Base-by-base conservation (phyloP, 92 coral and sea anemone genomes). In the Montipora capitata region DNA sequence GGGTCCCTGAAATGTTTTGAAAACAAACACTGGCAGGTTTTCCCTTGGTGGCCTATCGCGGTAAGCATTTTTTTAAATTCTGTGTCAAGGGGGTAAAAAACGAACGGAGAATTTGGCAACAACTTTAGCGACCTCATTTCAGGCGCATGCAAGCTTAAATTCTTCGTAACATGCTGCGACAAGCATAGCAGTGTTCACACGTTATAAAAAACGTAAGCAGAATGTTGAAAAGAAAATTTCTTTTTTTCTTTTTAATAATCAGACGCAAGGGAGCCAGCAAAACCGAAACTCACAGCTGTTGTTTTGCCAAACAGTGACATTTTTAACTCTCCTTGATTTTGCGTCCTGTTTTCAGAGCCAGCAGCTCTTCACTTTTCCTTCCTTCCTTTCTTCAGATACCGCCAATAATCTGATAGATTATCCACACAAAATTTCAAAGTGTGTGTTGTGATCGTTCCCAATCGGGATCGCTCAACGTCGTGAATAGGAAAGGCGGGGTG, bases 401-500 rank as follows among this genome's bases (percentile, higher is more conserved):
- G 76, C 62, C 64, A 79, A 81, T 80, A 85, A 83, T 83, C 79
- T 72, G 87, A 83, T 83, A 83, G 72, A 73, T 72, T 56, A 79
- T n/a, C 87, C 87, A 61, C 78, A 68, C 43, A 73, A 15, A 41
- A 27, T 27, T 20, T 16, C 40, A 45, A 72, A 58, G 54, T 41
- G 62, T 44, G 77, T 54, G 58, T 16, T 41, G 38, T 41, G 27
- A 73, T 73, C 77, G 77, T 40, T 43, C 20, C 17, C 72, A 78
- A 83, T 83, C 79, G 56, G 10, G 27, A 61, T 35, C 79, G 69
- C 48, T 83, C 79, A 83, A 70, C 87, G 38, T 79, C 75, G 44
- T 83, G 13, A 83, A 73, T 72, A 39, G 87, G 72, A 83, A 42
- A 83, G 87, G 87, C 87, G 87, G 87, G 61, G 87, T 72, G 48